Base-by-base conservation (phyloP, 2,888 invertebrate species). In the Cephus pygmeus region DNA sequence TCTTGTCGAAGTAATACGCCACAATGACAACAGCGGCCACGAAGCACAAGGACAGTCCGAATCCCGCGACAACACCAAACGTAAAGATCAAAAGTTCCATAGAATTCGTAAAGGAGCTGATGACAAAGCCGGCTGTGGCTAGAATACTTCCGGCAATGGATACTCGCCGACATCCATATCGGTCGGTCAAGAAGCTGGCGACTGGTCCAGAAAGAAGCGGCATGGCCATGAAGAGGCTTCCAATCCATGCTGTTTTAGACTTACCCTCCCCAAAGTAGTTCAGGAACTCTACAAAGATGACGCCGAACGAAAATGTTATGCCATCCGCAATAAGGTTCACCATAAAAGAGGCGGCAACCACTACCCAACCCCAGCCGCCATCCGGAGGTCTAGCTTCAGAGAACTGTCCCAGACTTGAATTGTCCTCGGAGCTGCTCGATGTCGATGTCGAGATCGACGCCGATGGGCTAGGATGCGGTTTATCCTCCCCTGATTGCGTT, bases 361-460 rank as follows among this genome's bases (percentile, higher is more conserved):
- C 94, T 40, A 98, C 96, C 98, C 98, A 98, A 9, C 98, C 98
- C 96, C 96, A 98, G 23, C 98, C 97, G 12, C 97, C 97, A 91
- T 98, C 97, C 1, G 97, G 97, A 1, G 96, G 95, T 33, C 95
- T 92, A 0, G 95, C 94, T 89, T 95, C 95, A 11, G 95, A 93
- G 85, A 94, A 92, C 75, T 94, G 93, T 15, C 93, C 93, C 73
- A 95, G 93, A 79, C 94, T 94, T 79, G 94, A 94, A 83, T 94
- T 94, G 73, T 94, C 94, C 9, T 94, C 94, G 75, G 93, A 93
- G 73, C 93, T 93, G 79, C 93, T 92, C 75, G 92, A 92, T 81
- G 92, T 93, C 69, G 93, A 92, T 1, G 91, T 91, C 35, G 91
- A 88, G 23, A 90, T 86, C 4, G 88, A 86, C 35, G 88, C 86